Conservation (phyloP, 1,140 invertebrate species). For the Polypedilum pembai region DNA sequence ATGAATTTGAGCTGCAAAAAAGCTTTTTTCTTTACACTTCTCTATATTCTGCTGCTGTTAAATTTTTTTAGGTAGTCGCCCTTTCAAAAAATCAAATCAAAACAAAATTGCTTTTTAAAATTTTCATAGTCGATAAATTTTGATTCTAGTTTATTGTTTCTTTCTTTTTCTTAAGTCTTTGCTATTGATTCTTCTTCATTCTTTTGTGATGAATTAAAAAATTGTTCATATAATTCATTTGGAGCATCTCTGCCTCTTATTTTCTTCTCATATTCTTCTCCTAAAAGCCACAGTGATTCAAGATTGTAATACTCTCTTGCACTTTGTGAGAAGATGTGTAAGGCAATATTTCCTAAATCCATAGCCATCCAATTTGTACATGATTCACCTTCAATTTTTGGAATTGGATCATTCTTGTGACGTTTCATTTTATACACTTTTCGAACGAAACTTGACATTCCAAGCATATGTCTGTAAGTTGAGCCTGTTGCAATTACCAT, state of each 20-base stretch:
- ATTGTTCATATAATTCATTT: too few species aligned
- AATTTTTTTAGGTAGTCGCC: not conserved
- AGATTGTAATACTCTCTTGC: constrained; percentile 71
- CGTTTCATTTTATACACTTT: constrained; percentile 72
- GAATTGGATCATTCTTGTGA: constrained; percentile 54
- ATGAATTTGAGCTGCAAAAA: not conserved
- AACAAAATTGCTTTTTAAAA: too few species aligned
- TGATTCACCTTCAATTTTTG: constrained; percentile 68
- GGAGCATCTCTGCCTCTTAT: not conserved
- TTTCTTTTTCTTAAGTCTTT: too few species aligned
- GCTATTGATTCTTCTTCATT: too few species aligned
- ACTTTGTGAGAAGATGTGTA: constrained; percentile 76
- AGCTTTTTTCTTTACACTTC: not conserved
- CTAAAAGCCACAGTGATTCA: constrained; percentile 84
- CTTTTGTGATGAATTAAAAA: too few species aligned
- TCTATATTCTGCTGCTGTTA: not conserved
- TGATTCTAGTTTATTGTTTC: too few species aligned
- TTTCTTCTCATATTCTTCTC: constrained; percentile 64
- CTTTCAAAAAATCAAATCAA: not conserved
- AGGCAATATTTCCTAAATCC: constrained; percentile 84
- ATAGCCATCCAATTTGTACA: constrained; percentile 78
- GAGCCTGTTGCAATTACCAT: constrained; percentile 68
- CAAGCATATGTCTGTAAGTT: constrained; percentile 65
- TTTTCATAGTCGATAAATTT: too few species aligned
- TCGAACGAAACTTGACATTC: constrained; percentile 66